phyloP scores from a whole-genome alignment of 2,888 invertebrate genomes.

The Epinotia demarniana region DNA sequence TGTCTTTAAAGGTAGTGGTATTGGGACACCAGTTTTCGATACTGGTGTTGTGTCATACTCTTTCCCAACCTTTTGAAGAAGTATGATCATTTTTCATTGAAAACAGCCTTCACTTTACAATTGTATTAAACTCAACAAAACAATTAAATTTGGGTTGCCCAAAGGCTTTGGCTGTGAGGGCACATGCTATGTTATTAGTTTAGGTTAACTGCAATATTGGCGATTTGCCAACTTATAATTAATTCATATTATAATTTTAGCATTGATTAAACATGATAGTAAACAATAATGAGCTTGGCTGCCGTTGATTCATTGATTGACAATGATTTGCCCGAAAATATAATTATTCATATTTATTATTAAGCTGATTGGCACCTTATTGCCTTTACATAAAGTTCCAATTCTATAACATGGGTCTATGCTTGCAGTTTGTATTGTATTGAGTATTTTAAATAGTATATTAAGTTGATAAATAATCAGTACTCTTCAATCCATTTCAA shows the following conservation, averaged over 20 bases:
- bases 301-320: neutral
- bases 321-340: slow-evolving; percentile 3
- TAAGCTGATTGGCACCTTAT: neutral
- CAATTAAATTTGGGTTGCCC: neutral
- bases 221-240: neutral
- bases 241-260: neutral
- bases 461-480: neutral
- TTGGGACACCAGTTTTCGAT: too few relatives aligned
- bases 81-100: too few relatives aligned
- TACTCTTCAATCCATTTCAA: neutral
- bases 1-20: too few relatives aligned
- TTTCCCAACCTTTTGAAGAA: too few relatives aligned
- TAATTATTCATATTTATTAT: neutral
- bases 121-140: neutral
- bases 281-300: slow-evolving; percentile 4
- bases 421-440: neutral
- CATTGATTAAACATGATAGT: slow-evolving; percentile 3
- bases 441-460: neutral
- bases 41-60: too few relatives aligned
- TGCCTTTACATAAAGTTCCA: neutral
- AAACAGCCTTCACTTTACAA: too few relatives aligned
- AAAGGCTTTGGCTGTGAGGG: neutral
- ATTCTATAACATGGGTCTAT: too few relatives aligned
- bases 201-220: neutral
- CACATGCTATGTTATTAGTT: neutral